These are phyloP conservation scores for Spodoptera picta DNA, from an alignment of 2,888 invertebrate species.

Conservation along the genomic window DNA sequence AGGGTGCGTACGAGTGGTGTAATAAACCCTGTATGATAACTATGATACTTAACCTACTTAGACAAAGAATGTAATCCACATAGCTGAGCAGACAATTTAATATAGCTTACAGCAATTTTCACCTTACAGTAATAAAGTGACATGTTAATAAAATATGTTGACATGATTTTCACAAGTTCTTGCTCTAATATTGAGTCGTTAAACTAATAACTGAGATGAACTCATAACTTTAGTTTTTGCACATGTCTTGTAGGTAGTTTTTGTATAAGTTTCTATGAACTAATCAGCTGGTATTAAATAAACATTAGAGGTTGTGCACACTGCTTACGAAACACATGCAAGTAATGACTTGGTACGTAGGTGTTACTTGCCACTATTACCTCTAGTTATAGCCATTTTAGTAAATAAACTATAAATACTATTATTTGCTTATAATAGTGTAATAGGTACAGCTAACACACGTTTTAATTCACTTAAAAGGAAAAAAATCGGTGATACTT, in stretches of 20 bases:
- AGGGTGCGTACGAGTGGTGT: too few species aligned
- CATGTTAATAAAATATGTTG: conserved; percentile 36
- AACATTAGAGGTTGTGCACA: conserved; percentile 52
- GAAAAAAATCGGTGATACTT: not conserved
- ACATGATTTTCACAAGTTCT: conserved; percentile 48
- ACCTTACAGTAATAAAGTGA: conserved; percentile 29
- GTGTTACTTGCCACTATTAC: conserved; percentile 19
- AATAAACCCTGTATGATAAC: too few species aligned
- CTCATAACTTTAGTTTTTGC: conserved; percentile 45
- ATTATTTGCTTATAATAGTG: not conserved
- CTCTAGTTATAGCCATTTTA: conserved; percentile 16
- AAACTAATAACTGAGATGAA: conserved; percentile 51
- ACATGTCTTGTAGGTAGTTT: conserved; percentile 35
- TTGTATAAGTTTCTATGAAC: conserved; percentile 48
- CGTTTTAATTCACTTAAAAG: too few species aligned
- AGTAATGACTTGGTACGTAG: conserved; percentile 40
- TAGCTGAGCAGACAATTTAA: conserved; percentile 3
- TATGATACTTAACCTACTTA: too few species aligned
- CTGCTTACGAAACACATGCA: conserved; percentile 35
- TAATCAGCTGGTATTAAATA: conserved; percentile 53
- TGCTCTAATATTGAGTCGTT: conserved; percentile 50
- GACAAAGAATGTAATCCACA: too few species aligned
- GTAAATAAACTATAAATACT: conserved; percentile 9
- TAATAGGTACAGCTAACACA: not conserved
- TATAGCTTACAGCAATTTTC: conserved; percentile 25